phyloP scores from a whole-genome alignment of 2,888 invertebrate species.

The Caenorhabditis japonica region DNA sequence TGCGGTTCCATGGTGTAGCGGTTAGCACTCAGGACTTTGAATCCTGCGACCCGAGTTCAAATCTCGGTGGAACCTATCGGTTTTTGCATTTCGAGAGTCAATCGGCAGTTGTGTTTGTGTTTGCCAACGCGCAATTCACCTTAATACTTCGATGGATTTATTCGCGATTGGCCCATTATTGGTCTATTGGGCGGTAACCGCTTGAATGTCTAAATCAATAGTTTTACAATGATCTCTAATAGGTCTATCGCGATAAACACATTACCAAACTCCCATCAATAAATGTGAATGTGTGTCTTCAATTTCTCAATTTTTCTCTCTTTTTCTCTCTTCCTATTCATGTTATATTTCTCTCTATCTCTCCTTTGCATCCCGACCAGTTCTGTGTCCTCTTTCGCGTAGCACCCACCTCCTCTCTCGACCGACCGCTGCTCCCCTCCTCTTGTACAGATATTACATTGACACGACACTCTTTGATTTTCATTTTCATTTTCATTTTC shows the following conservation, averaged over 20 bases:
- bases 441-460: constrained; percentile 47
- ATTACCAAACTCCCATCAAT: no score
- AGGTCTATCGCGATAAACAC: constrained; percentile 13
- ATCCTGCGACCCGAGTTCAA: constrained; percentile 68
- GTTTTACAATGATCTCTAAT: background rate
- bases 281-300: no score
- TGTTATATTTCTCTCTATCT: constrained; percentile 9
- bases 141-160: no score
- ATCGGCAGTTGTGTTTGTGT: no score
- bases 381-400: constrained; percentile 15
- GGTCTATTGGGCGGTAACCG: no score
- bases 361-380: constrained; percentile 25
- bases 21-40: constrained; percentile 69
- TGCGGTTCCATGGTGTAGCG: constrained; percentile 67
- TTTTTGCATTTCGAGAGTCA: constrained; percentile 17
- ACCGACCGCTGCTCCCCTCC: constrained; percentile 24
- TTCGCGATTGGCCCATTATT: no score
- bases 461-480: constrained; percentile 40
- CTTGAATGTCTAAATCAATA: constrained; percentile 16
- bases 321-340: background rate
- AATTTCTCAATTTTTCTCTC: no score
- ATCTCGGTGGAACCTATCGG: constrained; percentile 66
- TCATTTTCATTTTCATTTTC: constrained; percentile 19
- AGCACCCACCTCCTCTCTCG: constrained; percentile 20
- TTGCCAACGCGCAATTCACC: no score